Percentiles rank a stretch among this genome's conserved stretches.
Evolutionary conservation across 2,888 invertebrate genomes (phyloP).

Genomic region (Drosophila monieri): DNA sequence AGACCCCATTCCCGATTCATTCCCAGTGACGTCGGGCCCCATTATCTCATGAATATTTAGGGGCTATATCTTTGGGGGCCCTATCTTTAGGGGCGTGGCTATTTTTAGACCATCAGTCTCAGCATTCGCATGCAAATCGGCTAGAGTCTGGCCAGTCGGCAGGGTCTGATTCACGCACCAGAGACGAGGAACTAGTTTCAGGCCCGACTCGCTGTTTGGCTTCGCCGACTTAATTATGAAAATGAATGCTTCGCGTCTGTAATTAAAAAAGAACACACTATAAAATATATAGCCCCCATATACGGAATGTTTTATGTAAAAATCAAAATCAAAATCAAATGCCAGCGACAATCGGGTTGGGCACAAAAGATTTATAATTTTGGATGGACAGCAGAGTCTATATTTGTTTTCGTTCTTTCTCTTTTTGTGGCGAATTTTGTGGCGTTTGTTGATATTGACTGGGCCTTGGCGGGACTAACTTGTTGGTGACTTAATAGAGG

Average conservation of each 20-base stretch:
- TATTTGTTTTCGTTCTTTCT: conserved; percentile 12
- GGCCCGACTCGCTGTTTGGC: conserved; percentile 7
- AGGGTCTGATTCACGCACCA: background rate
- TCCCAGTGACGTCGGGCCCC: background rate
- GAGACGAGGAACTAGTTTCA: conserved; percentile 21
- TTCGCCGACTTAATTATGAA: conserved; percentile 24
- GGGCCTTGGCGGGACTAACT: conserved; percentile 23
- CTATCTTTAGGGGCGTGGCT: background rate
- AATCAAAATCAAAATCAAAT: conserved; percentile 15
- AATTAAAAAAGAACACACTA: conserved; percentile 29
- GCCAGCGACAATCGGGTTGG: conserved; percentile 25
- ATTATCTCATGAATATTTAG: background rate
- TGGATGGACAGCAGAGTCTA: background rate
- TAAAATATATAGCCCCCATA: conserved; percentile 3
- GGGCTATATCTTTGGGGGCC: background rate
- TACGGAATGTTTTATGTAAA: conserved; percentile 17
- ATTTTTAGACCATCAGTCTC: conserved; percentile 3
- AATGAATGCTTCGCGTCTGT: conserved; percentile 33
- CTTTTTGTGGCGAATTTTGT: conserved; percentile 4
- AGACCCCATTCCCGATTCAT: background rate
- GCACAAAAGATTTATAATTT: conserved; percentile 26
- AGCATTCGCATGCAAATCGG: conserved; percentile 9
- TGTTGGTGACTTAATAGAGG: conserved; percentile 32
- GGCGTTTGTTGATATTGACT: conserved; percentile 26
- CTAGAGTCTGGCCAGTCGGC: background rate